Percentiles rank a stretch among this genome's conserved stretches.
phyloP scores from a whole-genome alignment of 2,888 invertebrate genomes.

The Lasioglossum vierecki region DNA sequence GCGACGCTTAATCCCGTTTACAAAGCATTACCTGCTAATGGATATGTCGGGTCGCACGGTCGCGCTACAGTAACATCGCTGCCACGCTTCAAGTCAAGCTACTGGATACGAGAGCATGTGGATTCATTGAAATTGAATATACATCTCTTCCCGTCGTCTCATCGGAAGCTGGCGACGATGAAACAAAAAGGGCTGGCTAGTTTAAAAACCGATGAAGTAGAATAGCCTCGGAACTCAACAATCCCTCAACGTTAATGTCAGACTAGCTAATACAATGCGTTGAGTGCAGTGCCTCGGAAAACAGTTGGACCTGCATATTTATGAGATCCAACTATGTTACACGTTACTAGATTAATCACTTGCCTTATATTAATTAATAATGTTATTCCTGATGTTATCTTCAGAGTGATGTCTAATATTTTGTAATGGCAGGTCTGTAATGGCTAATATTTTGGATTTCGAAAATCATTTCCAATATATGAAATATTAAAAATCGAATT shows the following conservation, averaged over 20 bases:
- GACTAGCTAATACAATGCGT: background rate
- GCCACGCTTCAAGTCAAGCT: slow-evolving; percentile 27
- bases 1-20: slow-evolving; percentile 76
- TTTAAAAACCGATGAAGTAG: slow-evolving; percentile 26
- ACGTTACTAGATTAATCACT: too few relatives aligned
- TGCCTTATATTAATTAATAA: too few relatives aligned
- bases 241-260: background rate
- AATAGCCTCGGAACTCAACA: background rate
- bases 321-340: background rate
- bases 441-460: background rate
- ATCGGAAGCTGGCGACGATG: too few relatives aligned
- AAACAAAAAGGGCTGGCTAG: slow-evolving; percentile 8
- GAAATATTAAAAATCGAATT: background rate
- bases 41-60: slow-evolving; percentile 60
- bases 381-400: background rate
- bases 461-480: background rate
- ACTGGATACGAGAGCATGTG: slow-evolving; percentile 28
- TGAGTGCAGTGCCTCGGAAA: background rate
- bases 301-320: background rate
- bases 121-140: slow-evolving; percentile 56
- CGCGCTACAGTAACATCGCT: slow-evolving; percentile 27
- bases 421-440: too few relatives aligned
- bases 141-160: background rate
- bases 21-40: slow-evolving; percentile 78
- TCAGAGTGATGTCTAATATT: background rate